Percentiles rank a stretch among this genome's conserved stretches.
phyloP scores from a whole-genome alignment of 2,888 invertebrate species.

The Mystacides longicornis region DNA sequence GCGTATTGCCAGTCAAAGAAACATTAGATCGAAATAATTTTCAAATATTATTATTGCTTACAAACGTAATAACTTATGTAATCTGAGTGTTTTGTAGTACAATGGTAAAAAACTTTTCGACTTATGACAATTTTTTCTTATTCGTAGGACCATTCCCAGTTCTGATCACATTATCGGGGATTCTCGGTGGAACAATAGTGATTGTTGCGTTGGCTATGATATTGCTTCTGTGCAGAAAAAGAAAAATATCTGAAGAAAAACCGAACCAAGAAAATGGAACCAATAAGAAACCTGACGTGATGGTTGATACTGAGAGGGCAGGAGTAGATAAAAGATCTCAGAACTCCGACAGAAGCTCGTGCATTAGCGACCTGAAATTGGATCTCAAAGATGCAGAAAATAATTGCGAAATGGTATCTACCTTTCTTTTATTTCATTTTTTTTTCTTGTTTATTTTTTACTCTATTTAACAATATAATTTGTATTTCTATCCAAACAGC shows the following conservation, averaged over 20 bases:
- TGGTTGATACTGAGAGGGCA: constrained; percentile 31
- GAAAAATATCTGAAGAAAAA: constrained; percentile 13
- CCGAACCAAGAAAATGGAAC: constrained; percentile 39
- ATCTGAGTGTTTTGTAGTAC: too few relatives aligned
- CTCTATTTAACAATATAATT: too few relatives aligned
- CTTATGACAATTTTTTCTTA: constrained; percentile 21
- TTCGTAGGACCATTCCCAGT: constrained; percentile 68
- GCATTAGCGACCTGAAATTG: constrained; percentile 85
- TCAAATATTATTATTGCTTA: too few relatives aligned
- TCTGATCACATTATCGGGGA: constrained; percentile 75
- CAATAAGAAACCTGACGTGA: constrained; percentile 53
- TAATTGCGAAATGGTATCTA: constrained; percentile 64
- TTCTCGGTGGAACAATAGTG: constrained; percentile 79
- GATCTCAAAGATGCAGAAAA: constrained; percentile 74
- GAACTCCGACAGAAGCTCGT: constrained; percentile 84
- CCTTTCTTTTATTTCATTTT: too few relatives aligned
- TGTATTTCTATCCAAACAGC: not conserved
- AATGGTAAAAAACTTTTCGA: too few relatives aligned
- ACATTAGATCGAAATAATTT: too few relatives aligned
- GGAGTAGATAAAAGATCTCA: constrained; percentile 48
- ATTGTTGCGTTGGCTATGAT: constrained; percentile 77
- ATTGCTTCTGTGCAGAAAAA: constrained; percentile 61
- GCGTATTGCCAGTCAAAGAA: too few relatives aligned
- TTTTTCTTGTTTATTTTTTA: too few relatives aligned
- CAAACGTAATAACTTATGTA: too few relatives aligned